Percentiles rank a stretch among this genome's conserved stretches.
phyloP scores from a whole-genome alignment of 2,888 invertebrate species.

The Pocota personata region DNA sequence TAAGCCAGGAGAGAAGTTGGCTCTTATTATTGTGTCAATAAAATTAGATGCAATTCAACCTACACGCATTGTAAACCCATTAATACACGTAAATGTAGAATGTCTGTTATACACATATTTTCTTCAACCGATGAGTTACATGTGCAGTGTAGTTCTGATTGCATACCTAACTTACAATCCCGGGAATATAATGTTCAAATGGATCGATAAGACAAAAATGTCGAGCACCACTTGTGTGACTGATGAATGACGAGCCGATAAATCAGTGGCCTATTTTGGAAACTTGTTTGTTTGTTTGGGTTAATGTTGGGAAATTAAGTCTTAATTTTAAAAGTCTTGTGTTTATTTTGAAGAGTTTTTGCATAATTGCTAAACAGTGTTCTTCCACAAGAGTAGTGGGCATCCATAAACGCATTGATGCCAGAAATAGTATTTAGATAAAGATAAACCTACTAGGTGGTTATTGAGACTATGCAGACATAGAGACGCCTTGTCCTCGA shows the following conservation, averaged over 20 bases:
- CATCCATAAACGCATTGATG: no score
- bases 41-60: constrained; percentile 48
- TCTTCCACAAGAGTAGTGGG: no score
- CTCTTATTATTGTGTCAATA: constrained; percentile 6
- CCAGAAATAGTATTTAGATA: no score
- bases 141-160: neutral
- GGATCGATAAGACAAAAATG: neutral
- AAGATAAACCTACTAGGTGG: no score
- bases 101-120: constrained; percentile 11
- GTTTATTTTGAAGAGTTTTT: no score
- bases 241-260: neutral
- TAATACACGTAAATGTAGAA: constrained; percentile 53
- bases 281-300: neutral
- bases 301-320: neutral
- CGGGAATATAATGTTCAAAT: constrained; percentile 20
- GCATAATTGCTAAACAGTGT: no score
- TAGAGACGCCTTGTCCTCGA: no score
- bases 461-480: no score
- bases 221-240: neutral
- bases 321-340: neutral
- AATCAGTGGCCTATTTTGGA: constrained; percentile 7
- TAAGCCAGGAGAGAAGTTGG: neutral
- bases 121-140: neutral
- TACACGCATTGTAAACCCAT: constrained; percentile 56
- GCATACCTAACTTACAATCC: neutral